phyloP scores from a whole-genome alignment of 2,113 vertebrate species.

The Myrmophylax atrothorax region DNA sequence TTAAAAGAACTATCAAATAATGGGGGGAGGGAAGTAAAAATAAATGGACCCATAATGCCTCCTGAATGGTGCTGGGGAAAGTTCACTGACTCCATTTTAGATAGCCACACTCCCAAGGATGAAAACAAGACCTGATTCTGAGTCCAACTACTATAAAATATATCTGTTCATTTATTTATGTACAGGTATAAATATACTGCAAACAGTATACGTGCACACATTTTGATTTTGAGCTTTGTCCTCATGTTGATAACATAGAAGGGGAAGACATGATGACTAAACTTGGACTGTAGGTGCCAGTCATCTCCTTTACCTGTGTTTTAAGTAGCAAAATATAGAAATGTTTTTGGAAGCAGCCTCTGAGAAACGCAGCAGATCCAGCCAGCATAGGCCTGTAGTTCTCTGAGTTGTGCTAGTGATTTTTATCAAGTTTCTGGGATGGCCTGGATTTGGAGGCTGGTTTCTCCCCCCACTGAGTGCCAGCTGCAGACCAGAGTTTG shows the following conservation, averaged over 20 bases:
- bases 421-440: not conserved
- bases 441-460: not conserved
- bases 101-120: not conserved
- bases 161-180: not conserved
- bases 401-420: not conserved
- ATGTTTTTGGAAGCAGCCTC: not conserved
- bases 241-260: not conserved
- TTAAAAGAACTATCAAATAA: slow-evolving; percentile 68
- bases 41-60: slow-evolving; percentile 6
- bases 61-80: not conserved
- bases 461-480: not conserved
- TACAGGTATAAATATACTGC: not conserved
- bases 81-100: slow-evolving; percentile 20
- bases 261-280: not conserved
- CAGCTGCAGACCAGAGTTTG: not conserved
- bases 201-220: fast-evolving
- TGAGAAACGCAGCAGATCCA: not conserved
- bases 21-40: slow-evolving; percentile 56
- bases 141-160: not conserved
- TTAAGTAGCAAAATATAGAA: not conserved
- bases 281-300: not conserved
- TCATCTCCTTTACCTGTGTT: not conserved
- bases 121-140: not conserved
- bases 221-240: not conserved
- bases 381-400: not conserved